phyloP scores from a whole-genome alignment of 2,797 vertebrate genomes.

The Siniperca scherzeri region DNA sequence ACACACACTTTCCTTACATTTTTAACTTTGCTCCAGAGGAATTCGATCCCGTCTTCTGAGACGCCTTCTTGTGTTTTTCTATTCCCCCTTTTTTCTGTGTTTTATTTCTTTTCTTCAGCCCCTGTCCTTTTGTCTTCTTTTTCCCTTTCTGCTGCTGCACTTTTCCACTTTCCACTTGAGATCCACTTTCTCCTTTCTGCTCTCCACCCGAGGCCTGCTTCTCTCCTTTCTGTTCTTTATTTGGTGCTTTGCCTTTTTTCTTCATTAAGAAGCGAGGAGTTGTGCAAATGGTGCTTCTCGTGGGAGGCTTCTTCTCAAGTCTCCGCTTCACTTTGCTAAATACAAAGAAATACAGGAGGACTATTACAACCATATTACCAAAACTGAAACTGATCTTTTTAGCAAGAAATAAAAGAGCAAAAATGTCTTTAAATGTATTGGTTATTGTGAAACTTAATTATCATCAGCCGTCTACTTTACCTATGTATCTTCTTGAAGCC shows the following conservation, averaged over 20 bases:
- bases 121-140: constrained; percentile 45
- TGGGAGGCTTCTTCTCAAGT: constrained; percentile 92
- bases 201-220: neutral
- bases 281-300: constrained; percentile 91
- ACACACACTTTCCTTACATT: constrained; percentile 49
- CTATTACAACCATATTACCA: neutral
- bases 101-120: constrained; percentile 43
- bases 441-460: neutral
- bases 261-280: constrained; percentile 90
- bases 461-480: constrained; percentile 71
- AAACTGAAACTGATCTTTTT: neutral
- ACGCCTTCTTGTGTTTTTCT: constrained; percentile 32
- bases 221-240: constrained; percentile 37
- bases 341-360: constrained; percentile 21
- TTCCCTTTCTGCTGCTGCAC: constrained; percentile 11
- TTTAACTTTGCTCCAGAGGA: constrained; percentile 73
- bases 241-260: constrained; percentile 70
- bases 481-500: constrained; percentile 93
- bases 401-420: neutral
- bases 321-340: constrained; percentile 92
- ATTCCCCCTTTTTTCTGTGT: constrained; percentile 26
- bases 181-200: constrained; percentile 23
- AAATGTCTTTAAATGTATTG: neutral
- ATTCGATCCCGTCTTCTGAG: constrained; percentile 2
- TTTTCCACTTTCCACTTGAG: constrained; percentile 16